Percentiles rank a stretch among this genome's conserved stretches.
These are phyloP conservation scores for Crossaster papposus DNA, from an alignment of 53 echinoderm and acorn worm species.

Conservation along the genomic window DNA sequence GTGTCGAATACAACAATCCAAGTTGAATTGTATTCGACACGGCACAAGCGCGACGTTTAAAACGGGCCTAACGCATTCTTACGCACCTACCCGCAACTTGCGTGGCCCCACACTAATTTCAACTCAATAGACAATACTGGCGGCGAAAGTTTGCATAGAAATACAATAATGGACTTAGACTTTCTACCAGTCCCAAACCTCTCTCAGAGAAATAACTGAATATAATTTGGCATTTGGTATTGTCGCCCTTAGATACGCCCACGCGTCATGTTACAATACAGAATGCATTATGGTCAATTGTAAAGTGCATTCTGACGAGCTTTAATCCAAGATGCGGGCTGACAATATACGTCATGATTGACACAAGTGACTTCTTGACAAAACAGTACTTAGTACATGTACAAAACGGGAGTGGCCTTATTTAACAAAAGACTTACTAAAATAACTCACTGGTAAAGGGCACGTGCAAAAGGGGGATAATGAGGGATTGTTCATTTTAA, in stretches of 20 bases:
- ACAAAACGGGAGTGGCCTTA: not conserved
- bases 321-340: not conserved
- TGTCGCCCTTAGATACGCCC: no score
- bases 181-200: not conserved
- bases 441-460: not conserved
- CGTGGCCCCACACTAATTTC: not conserved
- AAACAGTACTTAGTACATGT: not conserved
- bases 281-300: no score
- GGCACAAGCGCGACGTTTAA: not conserved
- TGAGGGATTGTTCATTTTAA: no score
- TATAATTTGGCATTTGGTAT: no score
- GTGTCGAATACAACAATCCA: no score
- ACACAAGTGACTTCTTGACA: not conserved
- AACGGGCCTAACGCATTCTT: no score
- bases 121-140: not conserved
- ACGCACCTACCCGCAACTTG: not conserved
- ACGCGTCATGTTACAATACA: no score
- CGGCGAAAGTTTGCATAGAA: not conserved
- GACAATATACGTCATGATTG: not conserved
- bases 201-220: no score
- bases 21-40: not conserved
- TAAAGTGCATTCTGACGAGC: no score
- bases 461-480: no score
- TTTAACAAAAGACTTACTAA: not conserved
- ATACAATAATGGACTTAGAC: not conserved